Evolutionary conservation across 2,797 vertebrate genomes (phyloP).

Genomic region (Pangasius larnaudii): DNA sequence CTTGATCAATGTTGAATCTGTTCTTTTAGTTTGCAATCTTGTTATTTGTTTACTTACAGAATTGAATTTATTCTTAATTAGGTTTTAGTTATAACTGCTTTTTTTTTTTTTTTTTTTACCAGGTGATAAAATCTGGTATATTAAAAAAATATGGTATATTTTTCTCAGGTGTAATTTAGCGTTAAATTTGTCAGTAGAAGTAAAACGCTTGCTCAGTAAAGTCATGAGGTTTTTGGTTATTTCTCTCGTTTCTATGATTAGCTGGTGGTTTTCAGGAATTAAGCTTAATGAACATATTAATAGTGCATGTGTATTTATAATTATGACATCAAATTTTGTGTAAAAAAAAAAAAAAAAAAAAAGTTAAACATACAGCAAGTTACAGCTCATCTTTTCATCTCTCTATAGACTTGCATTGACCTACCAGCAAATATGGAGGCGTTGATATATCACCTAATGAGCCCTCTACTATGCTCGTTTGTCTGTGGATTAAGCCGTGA

Average conservation of each 20-base stretch:
- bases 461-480: too few species aligned
- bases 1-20: background rate
- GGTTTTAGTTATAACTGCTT: background rate
- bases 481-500: background rate
- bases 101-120: background rate
- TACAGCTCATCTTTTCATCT: background rate
- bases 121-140: background rate
- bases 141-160: background rate
- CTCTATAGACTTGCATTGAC: background rate
- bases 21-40: background rate
- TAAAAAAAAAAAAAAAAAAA: too few species aligned
- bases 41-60: background rate
- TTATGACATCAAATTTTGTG: background rate
- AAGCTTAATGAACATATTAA: background rate
- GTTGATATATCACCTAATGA: background rate
- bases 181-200: background rate
- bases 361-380: background rate
- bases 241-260: background rate
- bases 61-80: background rate
- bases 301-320: background rate
- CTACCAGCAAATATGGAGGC: background rate
- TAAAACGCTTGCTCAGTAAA: background rate
- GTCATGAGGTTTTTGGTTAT: background rate
- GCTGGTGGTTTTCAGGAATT: background rate
- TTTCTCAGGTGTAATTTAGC: conserved; percentile 2